Base-by-base conservation (phyloP, 2,888 invertebrate genomes). In the Cheilosia scutellata region DNA sequence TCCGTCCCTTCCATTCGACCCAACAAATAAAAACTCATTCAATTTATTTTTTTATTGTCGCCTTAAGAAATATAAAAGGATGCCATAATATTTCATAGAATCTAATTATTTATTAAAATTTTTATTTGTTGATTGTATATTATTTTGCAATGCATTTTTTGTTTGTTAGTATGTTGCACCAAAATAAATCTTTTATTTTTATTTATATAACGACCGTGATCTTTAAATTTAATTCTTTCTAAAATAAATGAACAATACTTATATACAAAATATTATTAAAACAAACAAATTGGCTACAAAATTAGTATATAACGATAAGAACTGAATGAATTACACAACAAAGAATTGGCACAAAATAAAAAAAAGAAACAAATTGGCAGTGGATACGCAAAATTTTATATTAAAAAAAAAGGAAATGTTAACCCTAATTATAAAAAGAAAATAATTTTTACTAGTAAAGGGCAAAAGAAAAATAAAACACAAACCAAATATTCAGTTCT, bases 401-500 rank as follows among this genome's bases (percentile, higher is more conserved):
- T 5, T 37, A 62, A 51, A 6, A 40, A 74, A 51, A 60, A 13
- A 75, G 11, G 72, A 77, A 87, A 78, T 76, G 66, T 77, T 51
- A 84, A 42, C 55, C 51, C 40, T 40, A 33, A 70, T 83, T 55
- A 57, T 49, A 76, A 75, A 58, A 37, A 44, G 44, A 25, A 82
- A 37, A 3, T 4, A 11, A 2, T 11, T 11, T 62, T 57, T 77
- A 63, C 53, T 58, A 84, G 68, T 77, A 60, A 70, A 60, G 79
- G 72, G 66, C 6, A 72, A 47, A 75, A 31, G 20, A 63, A 57
- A 66, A 47, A 68, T 29, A 33, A 60, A 62, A 79, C 11, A 4
- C 37, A 37, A 11, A 37, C 9, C 37, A 37, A 37, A 11, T 37
- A 88, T 89, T 89, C 89, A 89, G 89, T 89, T 89, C 89, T 88